Evolutionary conservation across 2,888 invertebrate genomes (phyloP).

Genomic region (Dolichopus griseipennis): DNA sequence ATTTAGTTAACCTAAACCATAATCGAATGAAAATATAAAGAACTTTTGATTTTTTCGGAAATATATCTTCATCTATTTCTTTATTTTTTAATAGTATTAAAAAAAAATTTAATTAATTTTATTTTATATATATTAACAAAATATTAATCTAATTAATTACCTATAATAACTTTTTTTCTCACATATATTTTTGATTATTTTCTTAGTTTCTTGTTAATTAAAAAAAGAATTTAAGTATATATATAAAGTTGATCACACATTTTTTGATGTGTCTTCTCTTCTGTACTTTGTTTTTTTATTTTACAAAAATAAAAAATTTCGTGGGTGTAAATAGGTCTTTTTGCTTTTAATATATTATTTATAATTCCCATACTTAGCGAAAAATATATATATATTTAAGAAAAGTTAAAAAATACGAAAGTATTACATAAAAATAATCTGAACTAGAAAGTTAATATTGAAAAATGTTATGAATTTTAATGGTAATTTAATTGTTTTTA

Average conservation of each 20-base stretch:
- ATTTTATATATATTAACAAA: neutral
- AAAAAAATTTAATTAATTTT: no score
- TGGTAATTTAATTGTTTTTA: no score
- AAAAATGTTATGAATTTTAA: neutral
- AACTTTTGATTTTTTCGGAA: no score
- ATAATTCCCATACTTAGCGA: neutral
- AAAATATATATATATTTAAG: neutral
- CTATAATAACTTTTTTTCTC: neutral
- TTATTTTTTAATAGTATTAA: no score
- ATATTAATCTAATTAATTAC: neutral
- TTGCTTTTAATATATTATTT: slow-evolving; percentile 7
- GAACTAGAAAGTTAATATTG: neutral
- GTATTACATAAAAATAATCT: neutral
- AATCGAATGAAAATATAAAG: no score
- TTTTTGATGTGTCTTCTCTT: neutral
- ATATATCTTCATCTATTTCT: no score
- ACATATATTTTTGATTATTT: no score
- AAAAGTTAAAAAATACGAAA: neutral
- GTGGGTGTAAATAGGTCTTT: slow-evolving; percentile 11
- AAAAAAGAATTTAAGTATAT: no score
- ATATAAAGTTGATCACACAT: no score
- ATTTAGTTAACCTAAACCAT: no score
- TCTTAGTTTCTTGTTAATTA: no score
- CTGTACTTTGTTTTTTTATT: neutral
- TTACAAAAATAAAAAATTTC: slow-evolving; percentile 1